Percentiles rank a stretch among this genome's conserved stretches.
Evolutionary conservation across 2,113 vertebrate genomes (phyloP).

Genomic region (Ctenomys sociabilis): DNA sequence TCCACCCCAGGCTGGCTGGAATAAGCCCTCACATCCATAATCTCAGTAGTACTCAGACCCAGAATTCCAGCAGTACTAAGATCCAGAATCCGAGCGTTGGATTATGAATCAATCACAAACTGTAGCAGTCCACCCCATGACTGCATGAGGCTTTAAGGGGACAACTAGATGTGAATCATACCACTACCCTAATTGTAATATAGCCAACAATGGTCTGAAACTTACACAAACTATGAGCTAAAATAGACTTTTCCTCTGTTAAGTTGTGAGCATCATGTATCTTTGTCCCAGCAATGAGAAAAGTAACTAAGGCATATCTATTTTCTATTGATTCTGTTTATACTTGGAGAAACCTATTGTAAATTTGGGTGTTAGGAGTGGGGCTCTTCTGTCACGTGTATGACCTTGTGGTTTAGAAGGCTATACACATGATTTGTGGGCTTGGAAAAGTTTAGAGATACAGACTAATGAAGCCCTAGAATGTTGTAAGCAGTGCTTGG

Average conservation of each 20-base stretch:
- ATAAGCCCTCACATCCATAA: no score
- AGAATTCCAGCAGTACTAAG: no score
- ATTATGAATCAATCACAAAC: no score
- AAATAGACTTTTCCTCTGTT: not conserved
- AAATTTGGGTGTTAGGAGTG: not conserved
- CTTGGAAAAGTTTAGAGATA: not conserved
- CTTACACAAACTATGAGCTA: not conserved
- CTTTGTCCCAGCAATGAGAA: not conserved
- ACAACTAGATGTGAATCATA: no score
- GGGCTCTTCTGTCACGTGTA: not conserved
- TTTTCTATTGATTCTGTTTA: not conserved
- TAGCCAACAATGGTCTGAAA: not conserved
- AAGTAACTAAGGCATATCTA: not conserved
- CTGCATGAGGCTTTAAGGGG: no score
- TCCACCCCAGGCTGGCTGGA: no score
- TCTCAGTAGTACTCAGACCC: no score
- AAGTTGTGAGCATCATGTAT: not conserved
- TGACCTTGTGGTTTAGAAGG: not conserved
- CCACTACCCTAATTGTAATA: not conserved
- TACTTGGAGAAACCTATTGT: not conserved
- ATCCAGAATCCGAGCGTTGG: no score
- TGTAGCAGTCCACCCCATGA: no score
- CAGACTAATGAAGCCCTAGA: not conserved
- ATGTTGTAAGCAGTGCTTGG: not conserved
- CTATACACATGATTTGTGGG: not conserved